These are phyloP conservation scores for Caranx ignobilis DNA, from an alignment of 2,113 vertebrate genomes.

Conservation along the genomic window DNA sequence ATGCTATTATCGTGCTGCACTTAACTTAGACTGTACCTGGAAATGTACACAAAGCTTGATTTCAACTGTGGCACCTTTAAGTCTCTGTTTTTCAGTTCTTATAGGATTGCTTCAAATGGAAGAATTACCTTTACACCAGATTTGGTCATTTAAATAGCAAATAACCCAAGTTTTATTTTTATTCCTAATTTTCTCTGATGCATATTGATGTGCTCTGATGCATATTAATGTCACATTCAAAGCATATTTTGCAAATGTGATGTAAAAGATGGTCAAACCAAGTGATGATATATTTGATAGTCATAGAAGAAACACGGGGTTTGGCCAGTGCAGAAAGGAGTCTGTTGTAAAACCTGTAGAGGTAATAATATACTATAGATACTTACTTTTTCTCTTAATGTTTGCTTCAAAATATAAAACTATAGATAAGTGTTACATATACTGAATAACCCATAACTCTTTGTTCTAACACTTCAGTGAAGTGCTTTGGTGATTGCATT, in stretches of 20 bases:
- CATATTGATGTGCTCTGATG: slow-evolving; percentile 17
- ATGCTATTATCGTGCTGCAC: not conserved
- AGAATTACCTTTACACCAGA: not conserved
- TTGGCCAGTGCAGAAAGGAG: slow-evolving; percentile 18
- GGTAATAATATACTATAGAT: slow-evolving; percentile 28
- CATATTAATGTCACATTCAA: slow-evolving; percentile 28
- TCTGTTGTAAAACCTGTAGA: not conserved
- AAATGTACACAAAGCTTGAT: not conserved
- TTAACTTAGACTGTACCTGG: not conserved
- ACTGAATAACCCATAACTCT: not conserved
- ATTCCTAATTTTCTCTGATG: not conserved
- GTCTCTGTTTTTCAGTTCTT: not conserved
- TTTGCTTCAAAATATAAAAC: not conserved
- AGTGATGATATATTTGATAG: slow-evolving; percentile 54
- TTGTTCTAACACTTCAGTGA: not conserved
- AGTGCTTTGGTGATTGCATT: not conserved
- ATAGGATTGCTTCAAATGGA: not conserved
- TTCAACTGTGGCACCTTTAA: not conserved
- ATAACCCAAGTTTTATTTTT: not conserved
- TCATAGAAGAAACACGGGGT: slow-evolving; percentile 42
- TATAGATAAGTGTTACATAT: not conserved
- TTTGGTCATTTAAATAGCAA: not conserved
- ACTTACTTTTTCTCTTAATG: not conserved
- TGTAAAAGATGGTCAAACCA: slow-evolving; percentile 11
- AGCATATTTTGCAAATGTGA: slow-evolving; percentile 19